phyloP scores from a whole-genome alignment of 2,113 vertebrate genomes.

The Leucopsar rothschildi region DNA sequence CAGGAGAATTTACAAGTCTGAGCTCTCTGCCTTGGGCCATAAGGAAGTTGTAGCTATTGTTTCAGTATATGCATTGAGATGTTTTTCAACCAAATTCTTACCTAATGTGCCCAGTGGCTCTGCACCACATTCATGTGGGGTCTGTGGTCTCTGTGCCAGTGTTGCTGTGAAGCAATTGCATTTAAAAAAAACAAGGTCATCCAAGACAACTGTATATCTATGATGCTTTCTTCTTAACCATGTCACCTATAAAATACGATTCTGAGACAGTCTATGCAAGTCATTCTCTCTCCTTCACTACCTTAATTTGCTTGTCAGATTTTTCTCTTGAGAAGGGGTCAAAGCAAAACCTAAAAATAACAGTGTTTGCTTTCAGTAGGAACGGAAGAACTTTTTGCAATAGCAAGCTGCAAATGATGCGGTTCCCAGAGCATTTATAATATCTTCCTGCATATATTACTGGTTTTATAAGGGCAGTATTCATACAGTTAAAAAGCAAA shows the following conservation, averaged over 20 bases:
- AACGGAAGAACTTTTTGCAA: not conserved
- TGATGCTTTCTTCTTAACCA: not conserved
- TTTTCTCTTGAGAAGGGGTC: not conserved
- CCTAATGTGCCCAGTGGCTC: rapidly evolving
- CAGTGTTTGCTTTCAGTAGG: not conserved
- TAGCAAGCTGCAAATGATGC: not conserved
- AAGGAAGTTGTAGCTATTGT: not conserved
- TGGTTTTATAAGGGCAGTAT: not conserved
- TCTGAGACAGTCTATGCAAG: not conserved
- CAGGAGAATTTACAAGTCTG: not conserved
- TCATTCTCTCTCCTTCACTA: not conserved
- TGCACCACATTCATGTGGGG: rapidly evolving
- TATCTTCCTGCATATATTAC: not conserved
- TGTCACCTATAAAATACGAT: not conserved
- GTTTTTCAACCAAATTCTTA: not conserved
- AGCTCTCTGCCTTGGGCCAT: not conserved
- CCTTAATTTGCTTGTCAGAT: not conserved
- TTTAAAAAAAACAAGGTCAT: not conserved
- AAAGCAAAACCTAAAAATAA: not conserved
- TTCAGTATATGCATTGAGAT: not conserved
- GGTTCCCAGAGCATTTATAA: not conserved
- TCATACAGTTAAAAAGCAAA: not conserved
- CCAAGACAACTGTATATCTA: rapidly evolving
- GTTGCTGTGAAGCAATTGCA: not conserved
- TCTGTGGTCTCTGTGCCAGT: not conserved